Percentiles rank a stretch among this genome's conserved stretches.
Conservation (phyloP, 64 coral and sea anemone species). For the Cladopsammia gracilis region DNA sequence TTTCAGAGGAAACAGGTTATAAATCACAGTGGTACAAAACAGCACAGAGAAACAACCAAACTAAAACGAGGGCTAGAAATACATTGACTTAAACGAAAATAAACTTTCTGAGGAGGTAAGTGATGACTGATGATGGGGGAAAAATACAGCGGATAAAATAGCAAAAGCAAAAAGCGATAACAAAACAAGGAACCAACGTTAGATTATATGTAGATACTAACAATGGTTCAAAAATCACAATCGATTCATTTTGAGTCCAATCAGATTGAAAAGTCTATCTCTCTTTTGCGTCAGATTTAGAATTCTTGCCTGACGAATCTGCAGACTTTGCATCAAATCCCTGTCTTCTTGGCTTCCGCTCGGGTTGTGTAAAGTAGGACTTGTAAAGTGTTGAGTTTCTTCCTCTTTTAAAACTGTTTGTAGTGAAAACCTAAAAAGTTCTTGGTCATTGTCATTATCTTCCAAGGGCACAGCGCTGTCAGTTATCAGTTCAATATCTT, state of each 20-base stretch:
- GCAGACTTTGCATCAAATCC: slow-evolving; percentile 35
- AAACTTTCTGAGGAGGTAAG: no score
- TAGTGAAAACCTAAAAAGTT: background rate
- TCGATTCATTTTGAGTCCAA: background rate
- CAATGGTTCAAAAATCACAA: background rate
- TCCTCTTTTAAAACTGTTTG: background rate
- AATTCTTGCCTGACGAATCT: slow-evolving; percentile 18
- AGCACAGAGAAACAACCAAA: no score
- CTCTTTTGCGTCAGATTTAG: slow-evolving; percentile 12
- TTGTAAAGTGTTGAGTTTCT: background rate
- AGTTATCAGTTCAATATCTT: background rate
- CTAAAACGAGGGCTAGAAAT: no score
- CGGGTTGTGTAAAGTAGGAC: background rate
- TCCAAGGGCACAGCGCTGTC: background rate
- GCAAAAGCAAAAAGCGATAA: no score
- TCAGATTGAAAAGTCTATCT: slow-evolving; percentile 32
- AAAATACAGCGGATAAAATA: no score
- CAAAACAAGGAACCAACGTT: no score
- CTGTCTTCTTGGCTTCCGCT: background rate
- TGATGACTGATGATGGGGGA: no score
- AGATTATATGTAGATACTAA: background rate
- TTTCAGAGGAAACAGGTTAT: no score
- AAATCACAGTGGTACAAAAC: no score
- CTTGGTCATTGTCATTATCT: background rate
- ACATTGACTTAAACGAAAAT: no score